Percentiles rank a stretch among this genome's conserved stretches.
Conservation (phyloP, 2,113 vertebrate genomes). For the Argyrosomus japonicus region DNA sequence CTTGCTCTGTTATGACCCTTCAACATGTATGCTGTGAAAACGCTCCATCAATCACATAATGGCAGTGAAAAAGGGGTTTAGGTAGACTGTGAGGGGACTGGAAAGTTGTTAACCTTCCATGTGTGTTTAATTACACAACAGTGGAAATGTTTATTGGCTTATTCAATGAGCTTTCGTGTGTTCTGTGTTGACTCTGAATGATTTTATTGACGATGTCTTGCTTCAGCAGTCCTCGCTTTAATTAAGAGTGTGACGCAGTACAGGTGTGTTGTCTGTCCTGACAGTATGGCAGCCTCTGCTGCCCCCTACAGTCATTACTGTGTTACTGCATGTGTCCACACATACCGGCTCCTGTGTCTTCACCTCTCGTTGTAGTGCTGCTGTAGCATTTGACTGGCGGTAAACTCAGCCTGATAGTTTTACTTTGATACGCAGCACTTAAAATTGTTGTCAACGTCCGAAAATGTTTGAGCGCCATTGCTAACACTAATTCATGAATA, state of each 20-base stretch:
- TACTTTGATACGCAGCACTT: neutral
- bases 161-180: neutral
- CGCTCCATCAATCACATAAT: too few species aligned
- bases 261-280: neutral
- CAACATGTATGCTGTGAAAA: neutral
- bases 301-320: neutral
- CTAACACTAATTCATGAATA: neutral
- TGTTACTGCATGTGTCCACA: neutral
- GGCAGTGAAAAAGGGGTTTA: neutral
- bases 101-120: neutral
- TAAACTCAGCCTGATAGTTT: neutral
- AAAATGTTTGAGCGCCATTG: slow-evolving; percentile 52
- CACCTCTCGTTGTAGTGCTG: slow-evolving; percentile 10
- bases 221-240: too few species aligned
- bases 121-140: neutral
- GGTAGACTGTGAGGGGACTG: neutral
- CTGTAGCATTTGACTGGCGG: slow-evolving; percentile 8
- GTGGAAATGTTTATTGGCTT: neutral
- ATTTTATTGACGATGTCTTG: too few species aligned
- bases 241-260: neutral
- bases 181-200: neutral
- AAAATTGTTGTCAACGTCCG: neutral
- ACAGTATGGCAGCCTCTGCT: neutral
- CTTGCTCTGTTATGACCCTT: neutral
- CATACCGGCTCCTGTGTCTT: slow-evolving; percentile 21